These are phyloP conservation scores for Gopherus evgoodei DNA, from an alignment of 2,113 vertebrate species.

Conservation along the genomic window DNA sequence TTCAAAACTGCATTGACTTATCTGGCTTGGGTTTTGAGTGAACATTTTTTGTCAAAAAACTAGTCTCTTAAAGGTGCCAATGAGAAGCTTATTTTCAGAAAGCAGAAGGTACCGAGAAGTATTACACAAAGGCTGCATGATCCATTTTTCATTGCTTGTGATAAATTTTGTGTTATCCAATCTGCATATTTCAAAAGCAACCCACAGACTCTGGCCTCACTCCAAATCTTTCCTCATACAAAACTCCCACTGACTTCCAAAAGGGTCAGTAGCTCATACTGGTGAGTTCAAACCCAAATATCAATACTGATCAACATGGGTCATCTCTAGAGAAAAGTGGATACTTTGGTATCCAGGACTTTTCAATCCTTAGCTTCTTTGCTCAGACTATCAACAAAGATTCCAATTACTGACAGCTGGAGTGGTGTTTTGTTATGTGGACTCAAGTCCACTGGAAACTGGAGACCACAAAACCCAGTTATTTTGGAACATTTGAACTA, in stretches of 20 bases:
- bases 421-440: not conserved
- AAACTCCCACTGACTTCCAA: not conserved
- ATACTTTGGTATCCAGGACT: not conserved
- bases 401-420: not conserved
- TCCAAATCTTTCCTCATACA: not conserved
- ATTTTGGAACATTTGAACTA: not conserved
- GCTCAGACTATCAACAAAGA: not conserved
- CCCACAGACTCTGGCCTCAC: not conserved
- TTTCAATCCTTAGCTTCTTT: not conserved
- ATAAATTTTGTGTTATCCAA: not conserved
- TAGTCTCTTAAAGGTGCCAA: not conserved
- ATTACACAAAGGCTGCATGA: not conserved
- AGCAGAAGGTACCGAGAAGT: not conserved
- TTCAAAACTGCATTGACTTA: not conserved
- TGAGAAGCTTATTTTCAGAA: not conserved
- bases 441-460: not conserved
- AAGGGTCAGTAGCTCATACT: not conserved
- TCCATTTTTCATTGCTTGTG: not conserved
- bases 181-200: not conserved
- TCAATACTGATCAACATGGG: not conserved
- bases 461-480: not conserved
- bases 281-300: not conserved
- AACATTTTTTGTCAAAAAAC: not conserved
- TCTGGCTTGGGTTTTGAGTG: not conserved
- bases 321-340: not conserved